These are phyloP conservation scores for Pseudonaja textilis DNA, from an alignment of 2,113 vertebrate species.

Conservation along the genomic window DNA sequence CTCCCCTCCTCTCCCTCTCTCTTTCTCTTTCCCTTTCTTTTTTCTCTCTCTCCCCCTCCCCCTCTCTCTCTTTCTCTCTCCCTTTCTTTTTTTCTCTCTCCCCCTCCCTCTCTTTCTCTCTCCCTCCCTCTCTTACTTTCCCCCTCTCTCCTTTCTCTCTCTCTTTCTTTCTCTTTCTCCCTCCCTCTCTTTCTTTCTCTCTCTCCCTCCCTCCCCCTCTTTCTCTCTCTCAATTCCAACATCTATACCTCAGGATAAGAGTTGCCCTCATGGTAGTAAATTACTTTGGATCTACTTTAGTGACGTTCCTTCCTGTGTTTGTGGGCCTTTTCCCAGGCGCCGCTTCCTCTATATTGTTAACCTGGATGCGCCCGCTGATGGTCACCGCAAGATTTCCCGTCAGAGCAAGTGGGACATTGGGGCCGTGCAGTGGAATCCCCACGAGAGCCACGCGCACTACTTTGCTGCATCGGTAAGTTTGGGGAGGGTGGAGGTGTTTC, in stretches of 20 bases:
- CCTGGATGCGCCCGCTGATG: slow-evolving; percentile 85
- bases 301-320: neutral
- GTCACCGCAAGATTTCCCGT: slow-evolving; percentile 87
- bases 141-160: no score
- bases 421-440: slow-evolving; percentile 96
- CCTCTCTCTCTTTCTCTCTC: no score
- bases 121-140: no score
- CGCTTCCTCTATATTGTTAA: slow-evolving; percentile 94
- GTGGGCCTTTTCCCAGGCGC: slow-evolving; percentile 71
- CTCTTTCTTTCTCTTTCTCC: no score
- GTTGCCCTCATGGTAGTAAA: neutral
- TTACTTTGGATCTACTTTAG: neutral
- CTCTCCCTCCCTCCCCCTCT: no score
- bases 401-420: slow-evolving; percentile 99
- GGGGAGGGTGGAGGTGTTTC: neutral
- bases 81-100: no score
- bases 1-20: no score
- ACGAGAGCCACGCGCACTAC: slow-evolving; percentile 81
- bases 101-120: no score
- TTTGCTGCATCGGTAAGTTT: slow-evolving; percentile 90
- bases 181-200: no score
- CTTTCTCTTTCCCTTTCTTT: no score
- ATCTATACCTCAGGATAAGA: neutral
- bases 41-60: no score
- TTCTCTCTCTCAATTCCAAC: neutral